Evolutionary conservation across 1,140 invertebrate species (phyloP), one percentile per base, ranked within the genome.

Genomic region (Cydia strobilella): DNA sequence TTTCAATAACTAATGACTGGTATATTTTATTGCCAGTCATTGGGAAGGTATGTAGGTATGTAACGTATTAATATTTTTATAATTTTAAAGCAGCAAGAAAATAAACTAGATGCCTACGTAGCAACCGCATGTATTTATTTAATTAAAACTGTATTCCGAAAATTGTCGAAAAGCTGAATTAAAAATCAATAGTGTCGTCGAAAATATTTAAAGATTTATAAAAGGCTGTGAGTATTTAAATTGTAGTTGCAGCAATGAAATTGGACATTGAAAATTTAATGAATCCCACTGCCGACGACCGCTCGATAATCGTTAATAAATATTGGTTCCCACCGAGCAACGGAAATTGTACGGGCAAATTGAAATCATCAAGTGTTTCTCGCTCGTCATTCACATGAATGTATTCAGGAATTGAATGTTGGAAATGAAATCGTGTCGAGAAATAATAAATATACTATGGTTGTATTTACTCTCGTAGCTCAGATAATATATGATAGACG

Each of bases 191-290:
- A 6, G 12, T 51, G 15, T 3, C 48, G n/a, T 10, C n/a, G n/a
- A 18, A 51, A 51, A 18, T 18, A 18, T 18, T 51, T 51, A 51
- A n/a, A 51, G 48, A 51, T n/a, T 51, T 12, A 51, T 18, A n/a
- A 51, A 51, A 12, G 15, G 3, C n/a, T 51, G 48, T 1, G 9
- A 59, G 54, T 12, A 59, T 59, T 54, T 59, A 59, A 59, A 23
- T 23, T 59, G 54, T 23, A 12, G 54, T 12, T 59, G 51, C 51
- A 54, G 48, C 15, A 51, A 20, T 20, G 54, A 59, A 59, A 59
- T 59, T 59, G 54, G 54, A 59, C 20, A 59, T 59, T 59, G 54
- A 59, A 59, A 59, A 59, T 59, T 59, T 59, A 59, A 59, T 59
- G 20, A 59, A 59, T 59, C 20, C 54, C 54, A 23, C 23, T 23